These are phyloP conservation scores for Bombus consobrinus DNA, from an alignment of 1,140 invertebrate species.

Conservation along the genomic window DNA sequence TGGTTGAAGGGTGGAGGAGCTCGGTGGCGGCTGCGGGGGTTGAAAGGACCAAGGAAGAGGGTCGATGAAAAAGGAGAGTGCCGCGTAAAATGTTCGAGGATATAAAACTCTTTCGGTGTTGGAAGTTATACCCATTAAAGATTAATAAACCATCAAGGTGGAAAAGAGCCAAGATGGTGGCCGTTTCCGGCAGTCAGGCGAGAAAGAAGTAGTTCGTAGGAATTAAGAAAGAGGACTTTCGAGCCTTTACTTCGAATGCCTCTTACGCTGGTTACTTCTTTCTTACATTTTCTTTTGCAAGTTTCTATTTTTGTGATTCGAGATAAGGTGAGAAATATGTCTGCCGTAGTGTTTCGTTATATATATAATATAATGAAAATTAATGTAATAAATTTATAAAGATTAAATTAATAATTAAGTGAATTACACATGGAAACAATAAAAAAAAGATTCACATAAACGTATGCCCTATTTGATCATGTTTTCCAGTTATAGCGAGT, in stretches of 20 bases:
- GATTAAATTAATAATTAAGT: too few relatives aligned
- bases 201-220: slow-evolving; percentile 19
- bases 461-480: too few relatives aligned
- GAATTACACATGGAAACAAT: too few relatives aligned
- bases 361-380: too few relatives aligned
- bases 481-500: too few relatives aligned
- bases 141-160: slow-evolving; percentile 78
- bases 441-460: too few relatives aligned
- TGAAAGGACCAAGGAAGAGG: slow-evolving; percentile 32
- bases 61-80: slow-evolving; percentile 63
- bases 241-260: background rate
- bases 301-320: background rate
- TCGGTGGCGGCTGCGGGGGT: slow-evolving; percentile 20
- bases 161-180: slow-evolving; percentile 73
- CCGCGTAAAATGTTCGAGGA: slow-evolving; percentile 71
- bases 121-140: slow-evolving; percentile 78
- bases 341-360: too few relatives aligned
- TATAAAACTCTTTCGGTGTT: slow-evolving; percentile 78
- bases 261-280: background rate
- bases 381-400: too few relatives aligned
- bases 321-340: background rate
- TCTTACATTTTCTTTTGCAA: background rate
- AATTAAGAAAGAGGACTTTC: slow-evolving; percentile 33
- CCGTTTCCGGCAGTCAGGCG: slow-evolving; percentile 42
- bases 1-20: background rate